Conservation (phyloP, 2,888 invertebrate species). For the Ochropleura leucogaster region DNA sequence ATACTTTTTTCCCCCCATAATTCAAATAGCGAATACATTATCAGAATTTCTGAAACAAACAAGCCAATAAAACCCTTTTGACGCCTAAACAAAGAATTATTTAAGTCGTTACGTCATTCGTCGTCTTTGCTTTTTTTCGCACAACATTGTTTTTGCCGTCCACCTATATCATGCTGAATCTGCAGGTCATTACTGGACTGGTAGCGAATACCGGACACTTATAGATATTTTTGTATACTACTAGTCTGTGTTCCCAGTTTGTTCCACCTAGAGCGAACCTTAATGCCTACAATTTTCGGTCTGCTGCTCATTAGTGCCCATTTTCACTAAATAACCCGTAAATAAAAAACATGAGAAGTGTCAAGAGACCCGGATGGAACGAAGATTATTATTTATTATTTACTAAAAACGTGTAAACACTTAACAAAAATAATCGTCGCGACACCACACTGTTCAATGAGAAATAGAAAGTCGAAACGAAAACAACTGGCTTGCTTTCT, state of each 20-base stretch:
- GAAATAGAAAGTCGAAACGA: no score
- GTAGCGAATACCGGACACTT: neutral
- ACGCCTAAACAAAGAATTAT: neutral
- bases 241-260: neutral
- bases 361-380: no score
- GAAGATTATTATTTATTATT: no score
- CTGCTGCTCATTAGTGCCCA: neutral
- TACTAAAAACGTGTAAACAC: no score
- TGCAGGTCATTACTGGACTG: neutral
- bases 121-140: neutral
- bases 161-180: neutral
- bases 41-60: slow-evolving; percentile 10
- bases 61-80: slow-evolving; percentile 18
- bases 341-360: no score
- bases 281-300: neutral
- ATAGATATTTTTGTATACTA: neutral
- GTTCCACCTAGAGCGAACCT: neutral
- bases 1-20: neutral
- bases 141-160: neutral
- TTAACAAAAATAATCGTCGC: no score
- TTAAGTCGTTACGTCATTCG: neutral
- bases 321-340: neutral
- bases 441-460: no score
- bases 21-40: neutral
- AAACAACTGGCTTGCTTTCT: no score